Evolutionary conservation across 92 coral and sea anemone species (phyloP), one percentile per base, ranked within the genome.

Genomic region (Parazoanthus swiftii): DNA sequence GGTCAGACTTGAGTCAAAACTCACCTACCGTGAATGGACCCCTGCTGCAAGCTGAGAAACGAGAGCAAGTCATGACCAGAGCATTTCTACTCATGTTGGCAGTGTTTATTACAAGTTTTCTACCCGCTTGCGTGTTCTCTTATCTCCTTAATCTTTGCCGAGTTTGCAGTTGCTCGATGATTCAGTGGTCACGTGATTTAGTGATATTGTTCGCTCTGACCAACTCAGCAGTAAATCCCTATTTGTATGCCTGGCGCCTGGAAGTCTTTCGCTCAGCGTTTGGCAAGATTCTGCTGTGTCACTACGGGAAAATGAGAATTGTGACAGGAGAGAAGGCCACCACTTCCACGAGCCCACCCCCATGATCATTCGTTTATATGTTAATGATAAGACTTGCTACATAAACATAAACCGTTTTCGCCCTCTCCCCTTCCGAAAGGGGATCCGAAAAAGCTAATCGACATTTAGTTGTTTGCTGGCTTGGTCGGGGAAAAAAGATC

Each of bases 171-270:
- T 93, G 95, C 66, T n/a, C 54, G 2, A 76, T 93, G 66, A 89
- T 91, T 42, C 88, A 89, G 39, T 92, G 94, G 94, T 88, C 94
- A 21, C 86, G 95, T 46, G 94, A 93, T 77, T 35, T 92, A 18
- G 79, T 89, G 39, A 87, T 86, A 20, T 81, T 85, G 35, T 83
- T 89, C 6, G 89, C 89, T 36, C 44, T 93, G 81, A 88, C 91
- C 21, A 93, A 93, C 80, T 93, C 95, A 4, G 86, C 91, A 26
- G 72, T 92, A 84, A 93, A 91, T 65, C 95, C 94, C 1, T 93
- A 89, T 35, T 81, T 93, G 23, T 93, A 86, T 39, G 94, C 94
- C 6, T 92, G 92, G 94, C 89, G 94, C 23, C 85, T 93, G 74
- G 44, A 74, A 46, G 85, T 91, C 14, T 93, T 71, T 80, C 79